Evolutionary conservation across 23 tunicate species (phyloP).

Genomic region (Halocynthia roretzi): DNA sequence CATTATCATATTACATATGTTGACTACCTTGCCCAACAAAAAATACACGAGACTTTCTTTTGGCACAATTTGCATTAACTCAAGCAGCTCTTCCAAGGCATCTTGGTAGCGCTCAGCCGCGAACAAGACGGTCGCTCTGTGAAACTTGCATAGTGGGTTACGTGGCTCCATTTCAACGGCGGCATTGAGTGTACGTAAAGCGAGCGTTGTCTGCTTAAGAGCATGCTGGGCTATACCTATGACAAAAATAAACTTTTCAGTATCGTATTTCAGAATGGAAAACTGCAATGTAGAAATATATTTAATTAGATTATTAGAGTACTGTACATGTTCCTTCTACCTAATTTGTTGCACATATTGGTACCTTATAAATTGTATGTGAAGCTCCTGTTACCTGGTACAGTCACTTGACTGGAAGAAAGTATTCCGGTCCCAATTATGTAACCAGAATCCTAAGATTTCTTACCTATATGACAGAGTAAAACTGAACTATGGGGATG

Average conservation of each 20-base stretch:
- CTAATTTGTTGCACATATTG: too few relatives aligned
- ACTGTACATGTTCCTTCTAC: too few relatives aligned
- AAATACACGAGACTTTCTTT: constrained; percentile 89
- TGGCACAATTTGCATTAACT: constrained; percentile 67
- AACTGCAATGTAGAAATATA: background rate
- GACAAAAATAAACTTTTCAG: background rate
- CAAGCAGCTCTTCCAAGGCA: constrained; percentile 58
- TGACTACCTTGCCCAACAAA: constrained; percentile 74
- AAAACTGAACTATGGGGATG: constrained; percentile 65
- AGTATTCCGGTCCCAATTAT: background rate
- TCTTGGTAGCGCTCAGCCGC: constrained; percentile 70
- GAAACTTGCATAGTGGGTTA: constrained; percentile 88
- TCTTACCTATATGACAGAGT: constrained; percentile 81
- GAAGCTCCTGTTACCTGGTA: too few relatives aligned
- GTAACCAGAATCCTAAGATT: background rate
- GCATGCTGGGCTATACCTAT: constrained; percentile 90
- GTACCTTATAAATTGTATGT: background rate
- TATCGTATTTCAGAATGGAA: background rate
- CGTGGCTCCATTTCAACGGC: constrained; percentile 67
- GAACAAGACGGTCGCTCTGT: constrained; percentile 62
- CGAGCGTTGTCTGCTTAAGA: constrained; percentile 62
- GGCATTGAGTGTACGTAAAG: constrained; percentile 47
- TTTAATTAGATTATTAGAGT: too few relatives aligned
- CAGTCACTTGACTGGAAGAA: background rate
- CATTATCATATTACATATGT: too few relatives aligned